These are phyloP conservation scores for Microdon myrmicae DNA, from an alignment of 2,888 invertebrate species.

Conservation along the genomic window DNA sequence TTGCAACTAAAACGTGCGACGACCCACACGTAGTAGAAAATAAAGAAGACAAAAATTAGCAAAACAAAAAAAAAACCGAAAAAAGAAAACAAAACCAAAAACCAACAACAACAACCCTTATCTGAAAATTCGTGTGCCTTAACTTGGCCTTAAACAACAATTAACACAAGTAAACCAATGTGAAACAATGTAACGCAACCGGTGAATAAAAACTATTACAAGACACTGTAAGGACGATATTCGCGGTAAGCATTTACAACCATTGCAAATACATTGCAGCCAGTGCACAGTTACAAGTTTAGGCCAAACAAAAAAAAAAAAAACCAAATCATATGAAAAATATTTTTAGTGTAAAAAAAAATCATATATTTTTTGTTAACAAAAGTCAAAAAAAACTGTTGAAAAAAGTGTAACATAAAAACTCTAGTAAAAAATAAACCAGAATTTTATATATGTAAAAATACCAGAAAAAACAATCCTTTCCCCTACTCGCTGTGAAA, in stretches of 20 bases:
- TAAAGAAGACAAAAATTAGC: conserved; percentile 1
- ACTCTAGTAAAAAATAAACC: conserved; percentile 34
- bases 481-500: conserved; percentile 39
- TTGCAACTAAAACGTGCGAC: conserved; percentile 6
- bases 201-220: conserved; percentile 27
- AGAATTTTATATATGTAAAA: conserved; percentile 46
- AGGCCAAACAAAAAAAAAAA: conserved; percentile 34
- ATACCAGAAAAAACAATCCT: conserved; percentile 7
- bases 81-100: conserved; percentile 6
- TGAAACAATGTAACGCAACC: conserved; percentile 6
- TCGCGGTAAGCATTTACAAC: conserved; percentile 24
- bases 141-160: conserved; percentile 56
- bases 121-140: conserved; percentile 56
- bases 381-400: conserved; percentile 33
- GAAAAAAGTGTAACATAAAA: conserved; percentile 25
- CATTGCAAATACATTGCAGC: conserved; percentile 22
- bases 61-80: conserved; percentile 12
- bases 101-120: conserved; percentile 44
- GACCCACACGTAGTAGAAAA: conserved; percentile 15
- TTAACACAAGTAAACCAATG: conserved; percentile 11
- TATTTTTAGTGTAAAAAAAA: conserved; percentile 36
- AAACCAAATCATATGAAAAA: conserved; percentile 21
- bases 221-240: conserved; percentile 35
- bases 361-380: conserved; percentile 36
- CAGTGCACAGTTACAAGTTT: conserved; percentile 26